These are phyloP conservation scores for Choristoneura fumiferana DNA, from an alignment of 1,140 invertebrate genomes.

Conservation along the genomic window DNA sequence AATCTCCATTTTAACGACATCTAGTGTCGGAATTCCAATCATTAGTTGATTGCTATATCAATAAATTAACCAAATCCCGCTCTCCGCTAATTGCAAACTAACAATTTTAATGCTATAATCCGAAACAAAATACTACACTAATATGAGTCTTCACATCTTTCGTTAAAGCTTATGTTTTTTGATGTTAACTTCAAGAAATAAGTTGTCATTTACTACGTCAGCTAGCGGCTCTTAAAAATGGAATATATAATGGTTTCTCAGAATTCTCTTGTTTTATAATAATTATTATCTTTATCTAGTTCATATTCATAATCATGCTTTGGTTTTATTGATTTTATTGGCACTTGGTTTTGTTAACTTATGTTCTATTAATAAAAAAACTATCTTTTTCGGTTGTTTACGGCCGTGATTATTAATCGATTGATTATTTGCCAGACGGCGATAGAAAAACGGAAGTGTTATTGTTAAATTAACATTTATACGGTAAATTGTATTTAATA, in stretches of 20 bases:
- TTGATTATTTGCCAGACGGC: constrained; percentile 22
- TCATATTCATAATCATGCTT: constrained; percentile 18
- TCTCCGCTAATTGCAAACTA: constrained; percentile 39
- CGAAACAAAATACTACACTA: not conserved
- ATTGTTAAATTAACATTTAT: no score
- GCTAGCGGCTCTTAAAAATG: constrained; percentile 4
- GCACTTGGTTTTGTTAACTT: constrained; percentile 20
- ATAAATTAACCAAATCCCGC: constrained; percentile 42
- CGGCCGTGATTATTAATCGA: constrained; percentile 23
- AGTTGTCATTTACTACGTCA: constrained; percentile 20
- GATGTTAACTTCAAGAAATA: not conserved
- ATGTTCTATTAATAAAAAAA: constrained; percentile 28
- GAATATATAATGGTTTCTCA: constrained; percentile 25
- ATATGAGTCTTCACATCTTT: not conserved
- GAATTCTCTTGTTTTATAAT: constrained; percentile 22
- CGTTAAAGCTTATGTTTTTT: not conserved
- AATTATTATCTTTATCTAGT: constrained; percentile 22
- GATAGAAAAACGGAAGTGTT: no score
- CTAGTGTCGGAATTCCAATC: constrained; percentile 25
- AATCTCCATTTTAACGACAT: constrained; percentile 31
- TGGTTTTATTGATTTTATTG: constrained; percentile 27
- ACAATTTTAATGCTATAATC: not conserved
- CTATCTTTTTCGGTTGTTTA: constrained; percentile 23
- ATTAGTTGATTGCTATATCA: constrained; percentile 31
- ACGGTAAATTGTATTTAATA: no score